Evolutionary conservation across 2,113 vertebrate genomes (phyloP).

Genomic region (Tetrao urogallus): DNA sequence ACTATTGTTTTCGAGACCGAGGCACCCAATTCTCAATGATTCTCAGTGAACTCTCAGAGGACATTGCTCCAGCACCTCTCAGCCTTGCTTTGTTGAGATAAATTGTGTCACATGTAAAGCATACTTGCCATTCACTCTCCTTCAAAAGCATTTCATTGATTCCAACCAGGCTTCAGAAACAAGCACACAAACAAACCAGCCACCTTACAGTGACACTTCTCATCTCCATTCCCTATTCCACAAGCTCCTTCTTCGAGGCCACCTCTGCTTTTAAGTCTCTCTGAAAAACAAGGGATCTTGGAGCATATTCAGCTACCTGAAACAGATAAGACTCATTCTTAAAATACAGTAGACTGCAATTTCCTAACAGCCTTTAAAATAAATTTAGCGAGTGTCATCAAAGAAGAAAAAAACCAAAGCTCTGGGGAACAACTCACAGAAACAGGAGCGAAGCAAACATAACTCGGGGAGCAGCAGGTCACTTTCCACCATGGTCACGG

Average conservation of each 20-base stretch:
- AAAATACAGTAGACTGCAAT: background rate
- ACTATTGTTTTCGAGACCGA: background rate
- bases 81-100: background rate
- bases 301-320: background rate
- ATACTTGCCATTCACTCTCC: background rate
- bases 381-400: background rate
- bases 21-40: background rate
- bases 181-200: background rate
- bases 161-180: background rate
- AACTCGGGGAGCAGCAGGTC: background rate
- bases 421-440: background rate
- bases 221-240: background rate
- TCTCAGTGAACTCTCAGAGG: background rate
- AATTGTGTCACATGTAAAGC: background rate
- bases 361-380: conserved; percentile 8
- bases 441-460: background rate
- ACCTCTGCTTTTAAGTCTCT: background rate
- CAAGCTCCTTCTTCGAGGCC: background rate
- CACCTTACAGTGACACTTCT: background rate
- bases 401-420: background rate
- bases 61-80: background rate
- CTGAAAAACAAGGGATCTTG: background rate
- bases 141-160: conserved; percentile 14
- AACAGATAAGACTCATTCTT: background rate
- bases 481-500: background rate